phyloP scores from a whole-genome alignment of 2,113 vertebrate species.

The Miniopterus natalensis region DNA sequence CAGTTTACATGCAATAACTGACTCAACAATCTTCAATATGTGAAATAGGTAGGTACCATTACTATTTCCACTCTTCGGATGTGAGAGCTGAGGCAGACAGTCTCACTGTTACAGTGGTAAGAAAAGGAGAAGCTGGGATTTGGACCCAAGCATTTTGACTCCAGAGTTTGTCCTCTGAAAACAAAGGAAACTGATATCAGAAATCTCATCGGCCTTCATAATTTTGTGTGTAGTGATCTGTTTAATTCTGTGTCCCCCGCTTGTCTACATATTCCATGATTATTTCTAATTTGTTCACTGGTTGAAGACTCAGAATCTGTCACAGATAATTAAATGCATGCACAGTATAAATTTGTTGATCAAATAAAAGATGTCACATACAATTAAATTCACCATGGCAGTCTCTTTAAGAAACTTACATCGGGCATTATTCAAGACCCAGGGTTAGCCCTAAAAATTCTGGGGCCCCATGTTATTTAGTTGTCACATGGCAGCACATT shows the following conservation, averaged over 20 bases:
- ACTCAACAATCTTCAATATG: background rate
- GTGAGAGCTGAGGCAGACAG: background rate
- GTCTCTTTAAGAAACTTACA: background rate
- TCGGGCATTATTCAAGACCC: background rate
- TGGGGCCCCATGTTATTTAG: background rate
- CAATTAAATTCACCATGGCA: background rate
- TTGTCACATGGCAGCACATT: background rate
- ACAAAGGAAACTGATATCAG: background rate
- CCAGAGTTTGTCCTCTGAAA: conserved; percentile 28
- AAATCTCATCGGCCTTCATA: background rate
- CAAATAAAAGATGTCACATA: background rate
- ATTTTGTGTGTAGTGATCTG: background rate
- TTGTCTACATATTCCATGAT: background rate
- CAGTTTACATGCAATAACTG: background rate
- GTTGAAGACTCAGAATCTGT: background rate
- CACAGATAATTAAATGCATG: background rate
- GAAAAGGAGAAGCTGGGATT: background rate
- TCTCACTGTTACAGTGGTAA: background rate
- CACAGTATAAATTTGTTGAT: background rate
- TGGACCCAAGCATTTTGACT: background rate
- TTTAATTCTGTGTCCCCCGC: background rate
- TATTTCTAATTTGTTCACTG: conserved; percentile 14
- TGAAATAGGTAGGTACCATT: background rate
- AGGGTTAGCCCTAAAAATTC: background rate
- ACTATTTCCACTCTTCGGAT: background rate